Conservation (phyloP, 2,888 invertebrate genomes). For the Lapara coniferarum region DNA sequence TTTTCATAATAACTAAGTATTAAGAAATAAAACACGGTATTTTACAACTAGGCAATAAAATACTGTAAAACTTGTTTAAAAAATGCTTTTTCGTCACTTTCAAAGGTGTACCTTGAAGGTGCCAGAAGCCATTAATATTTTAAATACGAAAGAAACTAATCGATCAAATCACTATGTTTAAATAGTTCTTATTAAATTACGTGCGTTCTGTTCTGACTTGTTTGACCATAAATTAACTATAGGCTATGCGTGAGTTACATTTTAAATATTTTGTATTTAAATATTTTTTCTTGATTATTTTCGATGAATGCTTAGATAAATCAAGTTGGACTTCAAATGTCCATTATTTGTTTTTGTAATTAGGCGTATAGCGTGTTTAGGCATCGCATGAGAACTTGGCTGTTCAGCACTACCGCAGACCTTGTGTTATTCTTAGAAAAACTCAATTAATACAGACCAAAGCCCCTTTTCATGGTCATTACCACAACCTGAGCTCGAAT, state of each 20-base stretch:
- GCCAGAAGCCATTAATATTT: neutral
- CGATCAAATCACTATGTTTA: neutral
- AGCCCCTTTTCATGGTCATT: conserved; percentile 19
- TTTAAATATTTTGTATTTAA: neutral
- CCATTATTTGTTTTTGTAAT: neutral
- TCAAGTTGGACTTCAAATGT: neutral
- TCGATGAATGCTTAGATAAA: no score
- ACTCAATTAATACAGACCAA: conserved; percentile 13
- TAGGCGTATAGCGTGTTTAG: neutral
- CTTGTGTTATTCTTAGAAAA: conserved; percentile 16
- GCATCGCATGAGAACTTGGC: conserved; percentile 5
- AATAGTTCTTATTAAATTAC: neutral
- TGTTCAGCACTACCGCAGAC: neutral
- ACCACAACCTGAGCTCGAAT: neutral
- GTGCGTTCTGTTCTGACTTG: neutral
- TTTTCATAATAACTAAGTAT: no score
- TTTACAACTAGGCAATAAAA: no score
- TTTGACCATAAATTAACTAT: neutral
- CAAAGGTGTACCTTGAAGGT: neutral
- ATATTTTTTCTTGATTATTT: neutral
- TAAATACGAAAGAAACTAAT: conserved; percentile 12
- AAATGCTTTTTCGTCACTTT: neutral
- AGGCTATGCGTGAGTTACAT: neutral
- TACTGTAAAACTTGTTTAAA: no score
- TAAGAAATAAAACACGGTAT: no score